phyloP scores from a whole-genome alignment of 2,888 invertebrate genomes.

The Synanthedon tipuliformis region DNA sequence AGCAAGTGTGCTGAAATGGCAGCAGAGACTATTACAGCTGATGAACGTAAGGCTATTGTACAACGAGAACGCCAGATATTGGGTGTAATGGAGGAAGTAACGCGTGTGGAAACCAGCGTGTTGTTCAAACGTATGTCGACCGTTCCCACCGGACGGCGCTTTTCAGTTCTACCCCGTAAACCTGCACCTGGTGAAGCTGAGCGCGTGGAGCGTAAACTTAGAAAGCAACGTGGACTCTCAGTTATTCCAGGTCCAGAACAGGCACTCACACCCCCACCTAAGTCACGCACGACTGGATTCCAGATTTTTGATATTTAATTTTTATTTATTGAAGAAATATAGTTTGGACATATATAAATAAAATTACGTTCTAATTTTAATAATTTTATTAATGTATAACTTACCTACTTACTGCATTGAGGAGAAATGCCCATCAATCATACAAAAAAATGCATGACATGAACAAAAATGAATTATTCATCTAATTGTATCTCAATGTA shows the following conservation, averaged over 20 bases:
- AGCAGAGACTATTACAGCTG: constrained; percentile 34
- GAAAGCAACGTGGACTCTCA: constrained; percentile 44
- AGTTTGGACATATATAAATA: no score
- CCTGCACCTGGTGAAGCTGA: constrained; percentile 19
- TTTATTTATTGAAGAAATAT: neutral
- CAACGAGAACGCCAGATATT: constrained; percentile 44
- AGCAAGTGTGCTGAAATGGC: constrained; percentile 51
- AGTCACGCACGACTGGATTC: constrained; percentile 36
- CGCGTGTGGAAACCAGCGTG: constrained; percentile 41
- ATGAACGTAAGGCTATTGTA: constrained; percentile 47
- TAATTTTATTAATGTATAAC: no score
- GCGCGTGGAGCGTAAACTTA: constrained; percentile 33
- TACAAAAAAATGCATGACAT: no score
- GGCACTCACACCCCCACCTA: constrained; percentile 35
- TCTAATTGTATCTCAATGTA: no score
- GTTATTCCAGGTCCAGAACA: constrained; percentile 47
- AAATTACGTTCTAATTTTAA: no score
- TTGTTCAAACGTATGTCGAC: constrained; percentile 55
- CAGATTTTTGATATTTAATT: constrained; percentile 48
- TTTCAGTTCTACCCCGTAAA: constrained; percentile 46
- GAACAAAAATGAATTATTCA: no score
- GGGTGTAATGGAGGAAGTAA: constrained; percentile 38
- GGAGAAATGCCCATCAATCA: no score
- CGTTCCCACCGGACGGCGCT: constrained; percentile 45
- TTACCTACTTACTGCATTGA: no score